Evolutionary conservation across 2,888 invertebrate genomes (phyloP).

Genomic region (Spisula solida): DNA sequence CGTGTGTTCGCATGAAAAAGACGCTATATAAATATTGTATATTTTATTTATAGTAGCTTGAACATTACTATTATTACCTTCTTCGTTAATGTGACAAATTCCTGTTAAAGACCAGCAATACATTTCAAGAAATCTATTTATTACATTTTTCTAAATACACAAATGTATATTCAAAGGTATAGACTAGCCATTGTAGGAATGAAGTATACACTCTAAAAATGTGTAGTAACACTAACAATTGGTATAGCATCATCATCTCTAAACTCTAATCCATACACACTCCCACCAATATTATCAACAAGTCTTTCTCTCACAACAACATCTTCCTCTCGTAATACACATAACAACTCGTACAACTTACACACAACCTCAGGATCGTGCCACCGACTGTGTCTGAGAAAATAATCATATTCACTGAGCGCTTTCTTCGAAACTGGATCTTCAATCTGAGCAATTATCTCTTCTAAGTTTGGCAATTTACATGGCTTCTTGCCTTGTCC

Average conservation of each 20-base stretch:
- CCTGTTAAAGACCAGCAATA: too few species aligned
- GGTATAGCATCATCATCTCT: not conserved
- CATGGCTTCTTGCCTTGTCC: constrained; percentile 21
- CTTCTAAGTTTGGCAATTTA: constrained; percentile 1
- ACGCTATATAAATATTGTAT: too few species aligned
- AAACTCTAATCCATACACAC: constrained; percentile 1
- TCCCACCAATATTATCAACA: constrained; percentile 18
- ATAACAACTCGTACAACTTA: constrained; percentile 17
- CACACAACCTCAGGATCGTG: constrained; percentile 26
- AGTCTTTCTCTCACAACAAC: not conserved
- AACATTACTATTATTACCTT: too few species aligned
- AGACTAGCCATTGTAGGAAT: too few species aligned
- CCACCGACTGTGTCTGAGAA: not conserved
- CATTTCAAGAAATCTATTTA: too few species aligned
- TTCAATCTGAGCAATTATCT: not conserved
- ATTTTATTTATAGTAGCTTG: too few species aligned
- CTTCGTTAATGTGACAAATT: too few species aligned
- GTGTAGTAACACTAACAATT: not conserved
- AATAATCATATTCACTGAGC: constrained; percentile 5
- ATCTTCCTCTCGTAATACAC: not conserved
- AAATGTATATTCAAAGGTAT: too few species aligned
- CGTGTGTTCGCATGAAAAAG: too few species aligned
- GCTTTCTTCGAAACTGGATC: constrained; percentile 21
- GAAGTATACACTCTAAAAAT: not conserved
- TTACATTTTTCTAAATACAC: too few species aligned